These are phyloP conservation scores for Salvelinus namaycush DNA, from an alignment of 2,113 vertebrate species.

Conservation along the genomic window DNA sequence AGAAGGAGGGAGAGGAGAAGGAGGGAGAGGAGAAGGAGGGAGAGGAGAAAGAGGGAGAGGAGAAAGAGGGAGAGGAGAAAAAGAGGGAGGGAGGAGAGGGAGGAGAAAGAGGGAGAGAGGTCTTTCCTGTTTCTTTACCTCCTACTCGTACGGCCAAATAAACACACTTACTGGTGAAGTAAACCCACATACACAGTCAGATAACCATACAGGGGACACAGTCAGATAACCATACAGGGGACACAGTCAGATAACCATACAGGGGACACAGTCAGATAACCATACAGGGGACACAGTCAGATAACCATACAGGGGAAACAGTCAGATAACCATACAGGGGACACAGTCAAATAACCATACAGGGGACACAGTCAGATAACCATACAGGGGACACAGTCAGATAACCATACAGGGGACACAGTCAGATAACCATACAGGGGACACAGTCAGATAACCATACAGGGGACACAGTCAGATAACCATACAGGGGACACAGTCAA, in stretches of 20 bases:
- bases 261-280: no score
- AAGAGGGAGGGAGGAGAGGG: background rate
- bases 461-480: background rate
- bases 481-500: background rate
- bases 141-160: slow-evolving; percentile 13
- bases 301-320: no score
- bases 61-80: background rate
- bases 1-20: background rate
- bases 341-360: no score
- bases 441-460: background rate
- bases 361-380: no score
- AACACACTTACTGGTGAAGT: slow-evolving; percentile 25
- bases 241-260: background rate
- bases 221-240: slow-evolving; percentile 3
- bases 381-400: no score
- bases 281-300: no score
- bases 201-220: background rate
- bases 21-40: background rate
- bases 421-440: no score
- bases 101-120: background rate
- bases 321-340: no score
- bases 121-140: slow-evolving; percentile 34
- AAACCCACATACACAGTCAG: background rate
- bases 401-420: no score
- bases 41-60: no score